Evolutionary conservation across 2,888 invertebrate species (phyloP), one percentile per base, ranked within the genome.

Genomic region (Zaprionus bogoriensis): DNA sequence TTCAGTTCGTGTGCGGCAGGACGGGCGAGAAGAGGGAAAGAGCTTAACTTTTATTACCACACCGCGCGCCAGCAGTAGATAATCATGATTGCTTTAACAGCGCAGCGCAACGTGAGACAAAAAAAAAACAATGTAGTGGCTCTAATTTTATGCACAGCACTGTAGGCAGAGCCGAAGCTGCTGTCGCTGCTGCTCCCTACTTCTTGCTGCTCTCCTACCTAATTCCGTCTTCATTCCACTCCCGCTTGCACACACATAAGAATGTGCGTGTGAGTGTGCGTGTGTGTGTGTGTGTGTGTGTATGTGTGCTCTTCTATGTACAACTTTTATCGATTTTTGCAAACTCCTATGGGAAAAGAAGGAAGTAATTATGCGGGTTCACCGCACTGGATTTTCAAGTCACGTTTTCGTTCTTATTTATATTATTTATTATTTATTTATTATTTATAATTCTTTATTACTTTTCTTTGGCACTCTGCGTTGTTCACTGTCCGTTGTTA

Each of bases 241-340:
- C 27, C 61, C 42, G 30, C 57, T 48, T 57, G 9, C 46, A 19
- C 23, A 38, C 19, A 52, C 41, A 55, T 45, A 63, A 46, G 28
- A 22, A 30, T 53, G 32, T 52, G 38, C 12, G 44, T 19, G n/a
- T 10, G 28, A 9, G 44, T 14, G 36, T n/a, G n/a, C 30, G n/a
- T 46, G 32, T 67, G 64, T 65, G 28, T 58, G 47, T 54, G 48
- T 67, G 38, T 47, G 47, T 74, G 63, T 63, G 45, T 64, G 55
- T 67, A 47, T 66, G 51, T 67, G 38, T 66, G 32, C 20, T 53
- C 36, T 25, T 36, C 61, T 67, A 70, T 80, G 68, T 77, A 63
- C 62, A 67, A 65, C 23, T 4, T 62, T 53, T 83, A 83, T 83
- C 68, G 83, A 83, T 83, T 83, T 79, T 88, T 75, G 68, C 75